Percentiles rank a stretch among this genome's conserved stretches.
Evolutionary conservation across 35 echinoderm and acorn worm species (phyloP).

Genomic region (Hemicentrotus pulcherrimus): DNA sequence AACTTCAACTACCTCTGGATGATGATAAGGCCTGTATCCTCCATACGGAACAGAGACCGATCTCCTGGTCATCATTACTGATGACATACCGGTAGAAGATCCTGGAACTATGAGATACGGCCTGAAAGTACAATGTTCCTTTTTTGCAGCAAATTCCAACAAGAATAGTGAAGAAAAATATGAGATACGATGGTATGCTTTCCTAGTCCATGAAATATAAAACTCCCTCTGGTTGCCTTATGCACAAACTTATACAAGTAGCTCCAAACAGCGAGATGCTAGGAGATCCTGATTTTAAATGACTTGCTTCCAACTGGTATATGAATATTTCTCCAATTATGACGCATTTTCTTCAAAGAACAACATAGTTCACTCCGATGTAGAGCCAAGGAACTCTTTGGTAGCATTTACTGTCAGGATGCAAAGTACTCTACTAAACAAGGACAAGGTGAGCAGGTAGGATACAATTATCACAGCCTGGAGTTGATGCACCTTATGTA

Average conservation of each 20-base stretch:
- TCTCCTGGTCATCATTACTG: background rate
- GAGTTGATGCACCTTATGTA: too few species aligned
- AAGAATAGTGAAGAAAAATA: background rate
- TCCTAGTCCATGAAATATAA: background rate
- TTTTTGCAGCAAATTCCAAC: background rate
- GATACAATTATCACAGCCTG: background rate
- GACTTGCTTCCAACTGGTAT: background rate
- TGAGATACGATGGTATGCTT: background rate
- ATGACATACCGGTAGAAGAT: background rate
- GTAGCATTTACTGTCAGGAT: background rate
- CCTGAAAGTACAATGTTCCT: background rate
- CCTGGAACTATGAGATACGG: background rate
- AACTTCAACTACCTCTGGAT: background rate
- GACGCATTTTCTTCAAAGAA: background rate
- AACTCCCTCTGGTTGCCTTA: background rate
- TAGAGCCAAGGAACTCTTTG: too few species aligned
- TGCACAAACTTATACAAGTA: background rate
- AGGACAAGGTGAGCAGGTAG: background rate
- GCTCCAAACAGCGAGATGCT: background rate
- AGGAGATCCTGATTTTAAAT: background rate
- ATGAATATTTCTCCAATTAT: background rate
- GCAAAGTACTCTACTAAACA: background rate
- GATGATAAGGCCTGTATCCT: background rate
- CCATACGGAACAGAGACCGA: background rate
- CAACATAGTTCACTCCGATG: too few species aligned